Conservation (phyloP, 2,888 invertebrate genomes). For the Parnassius apollo region DNA sequence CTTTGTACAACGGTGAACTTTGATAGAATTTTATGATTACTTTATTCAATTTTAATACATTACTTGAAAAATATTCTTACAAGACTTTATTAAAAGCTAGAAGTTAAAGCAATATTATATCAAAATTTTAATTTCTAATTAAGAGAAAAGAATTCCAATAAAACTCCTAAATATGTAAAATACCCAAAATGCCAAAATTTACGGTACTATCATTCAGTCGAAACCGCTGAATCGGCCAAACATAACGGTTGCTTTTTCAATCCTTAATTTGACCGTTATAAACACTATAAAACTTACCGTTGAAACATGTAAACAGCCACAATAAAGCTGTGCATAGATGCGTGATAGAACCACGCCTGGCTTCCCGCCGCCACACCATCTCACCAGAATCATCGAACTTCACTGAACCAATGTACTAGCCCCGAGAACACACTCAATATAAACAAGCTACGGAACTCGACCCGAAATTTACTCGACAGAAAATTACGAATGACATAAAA, state of each 20-base stretch:
- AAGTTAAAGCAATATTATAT: too few species aligned
- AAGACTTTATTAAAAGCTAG: too few species aligned
- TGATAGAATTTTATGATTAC: too few species aligned
- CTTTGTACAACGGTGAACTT: too few species aligned
- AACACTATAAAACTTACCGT: slow-evolving; percentile 59
- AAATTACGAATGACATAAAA: slow-evolving; percentile 64
- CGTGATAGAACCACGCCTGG: slow-evolving; percentile 57
- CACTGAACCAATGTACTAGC: slow-evolving; percentile 65
- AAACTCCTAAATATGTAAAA: too few species aligned
- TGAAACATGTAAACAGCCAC: slow-evolving; percentile 69
- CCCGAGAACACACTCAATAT: slow-evolving; percentile 42
- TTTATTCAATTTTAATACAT: too few species aligned
- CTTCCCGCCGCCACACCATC: slow-evolving; percentile 67
- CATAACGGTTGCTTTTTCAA: slow-evolving; percentile 34
- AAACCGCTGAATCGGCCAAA: slow-evolving; percentile 6
- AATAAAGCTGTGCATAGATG: slow-evolving; percentile 60
- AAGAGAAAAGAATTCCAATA: too few species aligned
- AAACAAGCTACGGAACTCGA: slow-evolving; percentile 52
- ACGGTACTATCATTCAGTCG: slow-evolving; percentile 10
- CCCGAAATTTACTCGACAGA: too few species aligned
- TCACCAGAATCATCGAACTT: slow-evolving; percentile 60
- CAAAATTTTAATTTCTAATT: too few species aligned
- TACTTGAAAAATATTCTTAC: too few species aligned
- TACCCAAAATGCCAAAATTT: background rate
- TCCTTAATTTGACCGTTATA: slow-evolving; percentile 49